phyloP scores from a whole-genome alignment of 2,888 invertebrate species.

The Coleophora deauratella region DNA sequence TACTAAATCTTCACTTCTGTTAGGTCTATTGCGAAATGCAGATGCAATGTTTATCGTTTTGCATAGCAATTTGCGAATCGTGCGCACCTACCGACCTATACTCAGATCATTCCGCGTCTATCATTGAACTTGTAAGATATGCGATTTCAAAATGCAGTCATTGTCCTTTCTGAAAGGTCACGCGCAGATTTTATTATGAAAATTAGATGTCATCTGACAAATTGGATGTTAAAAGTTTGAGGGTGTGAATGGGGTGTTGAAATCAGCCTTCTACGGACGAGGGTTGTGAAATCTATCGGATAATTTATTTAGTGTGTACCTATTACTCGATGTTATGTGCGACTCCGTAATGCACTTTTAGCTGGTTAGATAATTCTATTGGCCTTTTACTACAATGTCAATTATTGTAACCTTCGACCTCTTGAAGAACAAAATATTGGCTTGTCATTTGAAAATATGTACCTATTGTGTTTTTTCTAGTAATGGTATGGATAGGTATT shows the following conservation, averaged over 20 bases:
- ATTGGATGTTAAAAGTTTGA: conserved; percentile 29
- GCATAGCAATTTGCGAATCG: not conserved
- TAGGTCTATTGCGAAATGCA: not conserved
- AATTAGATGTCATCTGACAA: conserved; percentile 52
- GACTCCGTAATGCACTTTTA: conserved; percentile 46
- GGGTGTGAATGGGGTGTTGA: conserved; percentile 56
- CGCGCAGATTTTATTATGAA: conserved; percentile 32
- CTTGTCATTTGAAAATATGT: no score
- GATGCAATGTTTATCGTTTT: not conserved
- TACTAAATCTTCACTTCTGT: no score
- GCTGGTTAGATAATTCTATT: conserved; percentile 39
- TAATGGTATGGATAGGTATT: no score
- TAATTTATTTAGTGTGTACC: conserved; percentile 56
- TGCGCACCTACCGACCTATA: conserved; percentile 15
- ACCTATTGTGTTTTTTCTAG: no score
- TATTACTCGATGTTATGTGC: conserved; percentile 51
- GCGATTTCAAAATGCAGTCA: conserved; percentile 35
- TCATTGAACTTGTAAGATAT: conserved; percentile 57
- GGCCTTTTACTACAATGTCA: conserved; percentile 50
- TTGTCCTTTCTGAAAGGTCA: conserved; percentile 44
- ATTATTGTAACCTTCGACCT: conserved; percentile 27
- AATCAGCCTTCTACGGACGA: conserved; percentile 48
- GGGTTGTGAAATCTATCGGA: conserved; percentile 54
- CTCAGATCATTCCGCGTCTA: conserved; percentile 20
- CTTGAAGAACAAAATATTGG: conserved; percentile 1